Conservation (phyloP, 1,140 invertebrate genomes). For the Sarcophaga peregrina region DNA sequence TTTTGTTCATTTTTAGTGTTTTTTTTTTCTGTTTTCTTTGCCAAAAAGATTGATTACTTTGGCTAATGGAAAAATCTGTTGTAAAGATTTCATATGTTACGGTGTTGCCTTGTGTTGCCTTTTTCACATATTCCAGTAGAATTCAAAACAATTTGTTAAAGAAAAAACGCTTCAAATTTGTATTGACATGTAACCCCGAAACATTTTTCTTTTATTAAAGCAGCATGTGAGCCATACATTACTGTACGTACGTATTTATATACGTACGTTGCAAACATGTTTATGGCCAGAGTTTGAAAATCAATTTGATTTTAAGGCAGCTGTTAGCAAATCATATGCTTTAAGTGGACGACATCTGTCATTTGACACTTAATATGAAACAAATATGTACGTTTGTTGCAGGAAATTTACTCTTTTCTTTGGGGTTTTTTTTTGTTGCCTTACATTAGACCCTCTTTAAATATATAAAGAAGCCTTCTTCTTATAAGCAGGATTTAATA, state of each 20-base stretch:
- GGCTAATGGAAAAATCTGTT: conserved; percentile 36
- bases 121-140: background rate
- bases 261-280: background rate
- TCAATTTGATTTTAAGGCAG: conserved; percentile 38
- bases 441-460: background rate
- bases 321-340: conserved; percentile 33
- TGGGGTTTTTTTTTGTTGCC: background rate
- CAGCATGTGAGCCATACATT: background rate
- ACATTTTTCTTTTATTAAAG: background rate
- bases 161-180: background rate
- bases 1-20: no score
- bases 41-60: conserved; percentile 30
- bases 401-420: background rate
- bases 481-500: background rate
- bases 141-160: conserved; percentile 24
- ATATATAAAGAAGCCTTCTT: background rate
- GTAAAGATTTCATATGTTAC: conserved; percentile 28
- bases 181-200: conserved; percentile 21
- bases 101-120: background rate
- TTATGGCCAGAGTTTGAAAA: background rate
- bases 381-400: background rate
- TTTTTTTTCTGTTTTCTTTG: no score
- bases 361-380: conserved; percentile 40
- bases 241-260: background rate
- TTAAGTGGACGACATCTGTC: conserved; percentile 37